Percentiles rank a stretch among this genome's conserved stretches.
phyloP scores from a whole-genome alignment of 2,888 invertebrate species.

The Acanthosoma haemorrhoidale region DNA sequence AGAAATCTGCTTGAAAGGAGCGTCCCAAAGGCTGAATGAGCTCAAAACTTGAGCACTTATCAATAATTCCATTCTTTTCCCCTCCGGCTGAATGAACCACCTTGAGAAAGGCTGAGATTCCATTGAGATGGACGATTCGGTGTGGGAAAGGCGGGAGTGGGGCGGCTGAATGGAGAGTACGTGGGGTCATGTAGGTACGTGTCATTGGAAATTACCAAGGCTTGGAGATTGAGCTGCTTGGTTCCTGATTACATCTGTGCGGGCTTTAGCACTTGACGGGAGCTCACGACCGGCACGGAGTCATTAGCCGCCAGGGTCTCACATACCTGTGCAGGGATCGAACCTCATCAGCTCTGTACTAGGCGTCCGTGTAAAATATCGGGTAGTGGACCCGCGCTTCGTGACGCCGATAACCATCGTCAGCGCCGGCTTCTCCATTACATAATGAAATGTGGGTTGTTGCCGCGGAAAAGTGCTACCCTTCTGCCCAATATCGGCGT shows the following conservation, averaged over 20 bases:
- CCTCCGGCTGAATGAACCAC: not conserved
- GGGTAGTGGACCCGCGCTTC: no score
- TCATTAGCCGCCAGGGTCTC: not conserved
- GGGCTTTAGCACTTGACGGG: slow-evolving; percentile 17
- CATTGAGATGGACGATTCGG: slow-evolving; percentile 1
- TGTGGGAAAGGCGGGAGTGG: slow-evolving; percentile 5
- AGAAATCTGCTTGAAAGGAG: no score
- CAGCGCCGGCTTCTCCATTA: no score
- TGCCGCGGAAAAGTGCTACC: no score
- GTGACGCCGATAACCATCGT: no score
- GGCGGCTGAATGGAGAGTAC: not conserved
- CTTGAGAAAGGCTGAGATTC: slow-evolving; percentile 2
- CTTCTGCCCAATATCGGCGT: no score
- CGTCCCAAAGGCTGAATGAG: not conserved
- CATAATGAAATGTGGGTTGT: no score
- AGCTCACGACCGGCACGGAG: not conserved
- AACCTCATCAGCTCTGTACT: no score
- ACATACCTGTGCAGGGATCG: not conserved
- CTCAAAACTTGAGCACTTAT: not conserved
- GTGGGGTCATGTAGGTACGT: slow-evolving; percentile 20
- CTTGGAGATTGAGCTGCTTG: slow-evolving; percentile 15
- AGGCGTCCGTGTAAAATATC: no score
- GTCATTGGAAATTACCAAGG: slow-evolving; percentile 20
- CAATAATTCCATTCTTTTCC: not conserved
- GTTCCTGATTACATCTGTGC: slow-evolving; percentile 11